Evolutionary conservation across 2,113 vertebrate genomes (phyloP), one percentile per base, ranked within the genome.

Genomic region (Xiphorhynchus elegans): DNA sequence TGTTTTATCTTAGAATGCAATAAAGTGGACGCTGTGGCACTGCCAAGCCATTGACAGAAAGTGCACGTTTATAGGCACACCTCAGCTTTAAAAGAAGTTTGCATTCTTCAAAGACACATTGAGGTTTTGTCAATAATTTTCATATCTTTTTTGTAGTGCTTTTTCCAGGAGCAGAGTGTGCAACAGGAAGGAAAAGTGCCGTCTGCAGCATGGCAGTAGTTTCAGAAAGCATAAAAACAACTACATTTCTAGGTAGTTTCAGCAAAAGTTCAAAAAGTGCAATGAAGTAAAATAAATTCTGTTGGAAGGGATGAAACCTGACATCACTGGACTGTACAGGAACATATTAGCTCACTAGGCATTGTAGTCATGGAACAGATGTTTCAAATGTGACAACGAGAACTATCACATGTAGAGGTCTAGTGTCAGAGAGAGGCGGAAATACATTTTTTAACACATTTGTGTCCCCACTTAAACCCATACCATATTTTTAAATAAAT

Each of bases 311-410:
- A 21, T 68, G 24, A 87, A 66, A 37, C 46, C 20, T 69, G 62
- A 4, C 25, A 47, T 37, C 4, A 2, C 37, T 69, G 47, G 13
- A 13, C 37, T 35, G 13, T 12, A 17, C 1, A 5, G 26, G 23
- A 69, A 26, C 0, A 1, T 42, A 10, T 13, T 64, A 29, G 19
- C 35, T 68, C 10, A 15, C 10, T 31, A 39, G 5, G 3, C 16
- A 64, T 2, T 8, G 6, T 8, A 77, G n/a, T 35, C 35, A 23
- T 7, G 29, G 44, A 76, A 63, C 17, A 25, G 33, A 24, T 0
- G 0, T 49, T 80, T 59, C 44, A 40, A 59, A 24, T 4, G 1
- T 21, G 49, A 50, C 44, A 59, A 49, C 2, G 15, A 76, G 56
- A 87, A n/a, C 6, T 10, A 26, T 16, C 26, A 49, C 19, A 52